These are phyloP conservation scores for Phataginus tetradactyla DNA, from an alignment of 2,797 vertebrate genomes.

Conservation along the genomic window DNA sequence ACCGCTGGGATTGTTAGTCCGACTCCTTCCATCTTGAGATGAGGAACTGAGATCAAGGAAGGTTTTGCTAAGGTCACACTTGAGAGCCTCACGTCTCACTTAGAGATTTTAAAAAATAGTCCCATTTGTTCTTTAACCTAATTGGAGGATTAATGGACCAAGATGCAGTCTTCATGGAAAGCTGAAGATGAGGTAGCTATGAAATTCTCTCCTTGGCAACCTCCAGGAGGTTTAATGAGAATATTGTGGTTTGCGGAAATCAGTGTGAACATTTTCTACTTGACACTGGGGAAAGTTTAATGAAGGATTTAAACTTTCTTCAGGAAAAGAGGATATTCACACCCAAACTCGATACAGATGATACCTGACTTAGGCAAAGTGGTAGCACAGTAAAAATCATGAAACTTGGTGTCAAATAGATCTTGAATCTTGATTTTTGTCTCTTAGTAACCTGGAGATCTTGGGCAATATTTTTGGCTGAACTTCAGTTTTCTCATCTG, in stretches of 20 bases:
- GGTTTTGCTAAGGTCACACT: neutral
- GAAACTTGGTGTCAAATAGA: neutral
- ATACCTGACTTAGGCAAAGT: neutral
- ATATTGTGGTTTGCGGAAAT: neutral
- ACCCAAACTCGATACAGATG: neutral
- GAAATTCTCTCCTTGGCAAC: neutral
- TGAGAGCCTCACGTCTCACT: neutral
- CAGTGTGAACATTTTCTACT: neutral
- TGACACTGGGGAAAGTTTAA: neutral
- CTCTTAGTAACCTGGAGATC: neutral
- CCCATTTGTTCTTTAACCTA: constrained; percentile 7
- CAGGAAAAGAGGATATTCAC: neutral
- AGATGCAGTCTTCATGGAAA: constrained; percentile 4
- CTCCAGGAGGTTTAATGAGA: constrained; percentile 4
- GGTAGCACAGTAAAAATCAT: neutral
- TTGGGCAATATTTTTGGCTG: neutral
- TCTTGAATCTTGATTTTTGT: constrained; percentile 2
- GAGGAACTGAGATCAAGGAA: neutral
- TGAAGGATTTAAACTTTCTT: neutral
- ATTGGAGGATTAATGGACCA: constrained; percentile 22
- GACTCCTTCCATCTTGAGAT: neutral
- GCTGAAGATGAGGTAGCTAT: neutral
- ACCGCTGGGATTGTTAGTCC: neutral
- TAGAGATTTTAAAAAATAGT: neutral
- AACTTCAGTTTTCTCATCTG: neutral